Evolutionary conservation across 2,113 vertebrate species (phyloP), one percentile per base, ranked within the genome.

Genomic region (Archocentrus centrarchus): DNA sequence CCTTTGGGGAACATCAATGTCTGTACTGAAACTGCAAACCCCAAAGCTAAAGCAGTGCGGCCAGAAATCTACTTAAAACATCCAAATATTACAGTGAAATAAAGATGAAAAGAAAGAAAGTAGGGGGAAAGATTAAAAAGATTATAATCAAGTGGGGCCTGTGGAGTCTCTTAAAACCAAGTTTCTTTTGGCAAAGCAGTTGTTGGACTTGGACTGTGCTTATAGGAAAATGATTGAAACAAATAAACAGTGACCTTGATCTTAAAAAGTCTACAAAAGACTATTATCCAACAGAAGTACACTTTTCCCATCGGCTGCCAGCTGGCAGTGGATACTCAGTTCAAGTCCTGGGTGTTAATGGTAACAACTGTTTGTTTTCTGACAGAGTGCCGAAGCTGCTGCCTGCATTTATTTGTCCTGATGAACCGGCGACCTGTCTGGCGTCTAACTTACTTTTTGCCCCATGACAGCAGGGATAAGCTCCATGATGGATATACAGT

Each of bases 181-280:
- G 75, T 88, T 89, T 32, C 59, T 89, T 73, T 86, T 87, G 79
- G 90, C 79, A 75, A 32, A 1, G 2, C 0, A 1, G 11, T 24
- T 87, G 83, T 89, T 86, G 59, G 22, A 59, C 82, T 93, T 89
- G 86, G 86, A 89, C 17, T 24, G 3, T 11, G 20, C 80, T 70
- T 4, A 2, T 47, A 63, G 41, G 55, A 22, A n/a, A 83, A 66
- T n/a, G 66, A 68, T 60, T 11, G 8, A 35, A 80, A 18, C 61
- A 85, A 87, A 85, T 58, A 90, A 86, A 83, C 61, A 85, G 59
- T 47, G 32, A 7, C 15, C 17, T 41, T 57, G 58, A 17, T 84
- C 47, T 80, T 61, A 57, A 76, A 55, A n/a, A 55, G 27, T 53
- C 47, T 3, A 58, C 62, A 41, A 15, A 47, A 85, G 24, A 6